Base-by-base conservation (phyloP, 2,797 vertebrate species). In the Ctenosaura bakeri region DNA sequence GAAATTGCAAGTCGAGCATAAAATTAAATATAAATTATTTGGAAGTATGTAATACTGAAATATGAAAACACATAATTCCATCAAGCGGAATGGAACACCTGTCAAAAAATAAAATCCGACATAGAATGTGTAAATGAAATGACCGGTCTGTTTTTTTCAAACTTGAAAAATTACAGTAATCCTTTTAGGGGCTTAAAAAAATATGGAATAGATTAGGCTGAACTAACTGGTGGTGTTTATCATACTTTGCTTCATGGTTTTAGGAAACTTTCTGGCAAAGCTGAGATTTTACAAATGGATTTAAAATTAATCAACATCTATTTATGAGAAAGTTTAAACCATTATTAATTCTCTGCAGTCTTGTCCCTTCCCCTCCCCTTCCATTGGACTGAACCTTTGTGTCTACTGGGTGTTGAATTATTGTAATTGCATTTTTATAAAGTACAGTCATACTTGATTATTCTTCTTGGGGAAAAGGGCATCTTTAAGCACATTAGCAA, bases 301-400 rank as follows among this genome's bases (percentile, higher is more conserved):
- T 97, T 97, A 95, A 97, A 97, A 97, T 98, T 97, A 97, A 98
- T 97, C 97, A 98, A 96, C 96, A 96, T 97, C 96, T 98, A 98
- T 98, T 97, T 98, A 97, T 97, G 97, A 97, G 96, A 97, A 97
- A 95, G 94, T 96, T 97, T 97, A 98, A 97, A 97, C 96, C 97
- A 97, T 97, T 98, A 98, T 97, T 97, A 97, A 98, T 97, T 96
- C 96, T 96, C 95, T 97, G 95, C 97, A 98, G 96, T 96, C 96
- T 96, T 95, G 94, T 95, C 71, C 29, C 5, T 50, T 16, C 16
- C 42, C 4, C 38, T 50, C 52, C 64, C 10, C 46, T 42, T 76
- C n/a, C 46, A 95, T 92, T 95, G 92, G 90, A 90, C 88, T 94
- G 91, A 96, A 96, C 95, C 92, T 89, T 94, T 94, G 95, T 95